Conservation (phyloP, 2,113 vertebrate genomes). For the Peromyscus maniculatus region DNA sequence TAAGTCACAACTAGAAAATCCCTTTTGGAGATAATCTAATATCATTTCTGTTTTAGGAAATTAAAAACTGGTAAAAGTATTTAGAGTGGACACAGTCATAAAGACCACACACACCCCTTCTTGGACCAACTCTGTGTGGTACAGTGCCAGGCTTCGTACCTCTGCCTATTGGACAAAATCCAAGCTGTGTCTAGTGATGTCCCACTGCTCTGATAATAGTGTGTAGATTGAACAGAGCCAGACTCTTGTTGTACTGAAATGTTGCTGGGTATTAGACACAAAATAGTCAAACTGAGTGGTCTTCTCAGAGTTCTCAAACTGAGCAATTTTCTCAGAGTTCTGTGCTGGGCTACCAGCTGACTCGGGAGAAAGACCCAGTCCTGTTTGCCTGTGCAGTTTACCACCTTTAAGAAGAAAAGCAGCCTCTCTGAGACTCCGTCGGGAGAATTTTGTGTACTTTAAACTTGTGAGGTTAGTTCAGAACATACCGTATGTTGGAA, state of each 20-base stretch:
- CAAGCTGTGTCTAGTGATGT: accelerated
- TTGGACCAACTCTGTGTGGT: not conserved
- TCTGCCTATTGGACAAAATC: not conserved
- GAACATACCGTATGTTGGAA: not conserved
- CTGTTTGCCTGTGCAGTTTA: not conserved
- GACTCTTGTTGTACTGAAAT: not conserved
- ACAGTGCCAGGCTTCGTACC: not conserved
- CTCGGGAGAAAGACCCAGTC: not conserved
- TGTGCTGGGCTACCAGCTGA: not conserved
- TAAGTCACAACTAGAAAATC: not conserved
- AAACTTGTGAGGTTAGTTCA: not conserved
- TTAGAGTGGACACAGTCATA: not conserved
- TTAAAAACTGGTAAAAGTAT: not conserved
- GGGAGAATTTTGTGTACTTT: not conserved
- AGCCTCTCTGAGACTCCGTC: not conserved
- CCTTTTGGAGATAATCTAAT: not conserved
- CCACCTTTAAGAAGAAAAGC: not conserved
- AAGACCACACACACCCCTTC: not conserved
- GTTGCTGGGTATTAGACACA: not conserved
- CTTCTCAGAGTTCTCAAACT: not conserved
- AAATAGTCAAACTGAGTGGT: not conserved
- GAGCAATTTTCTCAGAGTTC: not conserved
- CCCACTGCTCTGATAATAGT: not conserved
- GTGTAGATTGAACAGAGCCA: not conserved
- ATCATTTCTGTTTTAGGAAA: not conserved